Evolutionary conservation across 2,797 vertebrate genomes (phyloP).

Genomic region (Lepus townsendii): DNA sequence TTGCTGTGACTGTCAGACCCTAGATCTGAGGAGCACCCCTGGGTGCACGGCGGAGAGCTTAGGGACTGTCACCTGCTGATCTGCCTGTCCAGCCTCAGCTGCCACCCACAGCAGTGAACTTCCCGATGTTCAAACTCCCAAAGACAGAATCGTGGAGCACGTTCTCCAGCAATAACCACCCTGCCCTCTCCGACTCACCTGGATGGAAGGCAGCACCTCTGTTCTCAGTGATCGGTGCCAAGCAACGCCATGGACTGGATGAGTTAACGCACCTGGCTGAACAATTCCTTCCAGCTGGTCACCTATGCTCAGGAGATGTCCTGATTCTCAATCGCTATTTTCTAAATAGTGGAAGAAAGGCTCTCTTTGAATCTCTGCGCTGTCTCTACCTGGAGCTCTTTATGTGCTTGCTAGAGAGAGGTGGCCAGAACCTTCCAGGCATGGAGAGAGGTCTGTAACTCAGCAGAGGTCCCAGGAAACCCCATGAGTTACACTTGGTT

Average conservation of each 20-base stretch:
- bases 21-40: neutral
- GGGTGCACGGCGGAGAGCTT: neutral
- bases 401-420: neutral
- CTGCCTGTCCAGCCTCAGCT: neutral
- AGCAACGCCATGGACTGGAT: neutral
- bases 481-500: conserved; percentile 29
- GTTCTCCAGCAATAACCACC: neutral
- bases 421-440: conserved; percentile 16
- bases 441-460: conserved; percentile 18
- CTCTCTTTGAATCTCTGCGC: conserved; percentile 85
- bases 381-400: conserved; percentile 76
- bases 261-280: conserved; percentile 10
- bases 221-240: fast-evolving
- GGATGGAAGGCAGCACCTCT: neutral
- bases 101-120: neutral
- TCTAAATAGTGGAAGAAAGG: conserved; percentile 86
- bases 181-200: neutral
- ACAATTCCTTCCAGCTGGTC: conserved; percentile 78
- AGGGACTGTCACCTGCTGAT: neutral
- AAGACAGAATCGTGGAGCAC: neutral
- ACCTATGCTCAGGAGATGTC: conserved; percentile 86
- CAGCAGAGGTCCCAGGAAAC: conserved; percentile 8
- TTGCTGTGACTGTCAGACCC: neutral
- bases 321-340: conserved; percentile 64
- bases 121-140: neutral